Base-by-base conservation (phyloP, 2,797 vertebrate species). In the Eurystomus glaucurus region DNA sequence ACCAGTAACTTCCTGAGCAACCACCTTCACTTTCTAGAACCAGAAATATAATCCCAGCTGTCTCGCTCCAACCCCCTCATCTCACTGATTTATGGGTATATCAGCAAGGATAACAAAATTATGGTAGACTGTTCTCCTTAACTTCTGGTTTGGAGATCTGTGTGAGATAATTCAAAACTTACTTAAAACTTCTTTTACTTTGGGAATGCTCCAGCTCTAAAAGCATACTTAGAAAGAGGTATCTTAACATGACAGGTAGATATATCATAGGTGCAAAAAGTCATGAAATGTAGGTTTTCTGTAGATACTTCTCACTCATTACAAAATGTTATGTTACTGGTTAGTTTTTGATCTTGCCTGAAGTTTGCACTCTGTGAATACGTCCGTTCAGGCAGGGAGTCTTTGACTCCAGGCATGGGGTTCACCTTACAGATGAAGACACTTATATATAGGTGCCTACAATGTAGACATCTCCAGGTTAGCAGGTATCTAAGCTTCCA, bases 361-460 rank as follows among this genome's bases (percentile, higher is more conserved):
- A 45, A 45, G n/a, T 31, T 50, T 35, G 14, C 9, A 5, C 50
- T 50, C 7, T 33, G n/a, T n/a, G 41, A 61, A 8, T 55, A 12
- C 0, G 0, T 43, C 31, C 31, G 21, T 61, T 50, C 37, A 54
- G 54, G 21, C 9, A 26, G 29, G 28, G 11, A 58, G 5, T 5
- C 45, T 85, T 71, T 62, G 68, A 28, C 48, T 77, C 17, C 43
- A 46, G 39, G 19, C 5, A 10, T 14, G 14, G 37, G 28, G 17
- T 16, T 69, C 41, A 22, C 68, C 41, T 61, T 68, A 2, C 26
- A 69, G 57, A 8, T 4, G 20, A 33, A 87, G 46, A 58, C 15
- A 37, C 22, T 25, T 70, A 25, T 28, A 25, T 28, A 13, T 81
- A 31, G 23, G 11, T 54, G 25, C 43, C 20, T 45, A 25, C 25